Conservation (phyloP, 2,888 invertebrate genomes). For the Ptilodon capucinus region DNA sequence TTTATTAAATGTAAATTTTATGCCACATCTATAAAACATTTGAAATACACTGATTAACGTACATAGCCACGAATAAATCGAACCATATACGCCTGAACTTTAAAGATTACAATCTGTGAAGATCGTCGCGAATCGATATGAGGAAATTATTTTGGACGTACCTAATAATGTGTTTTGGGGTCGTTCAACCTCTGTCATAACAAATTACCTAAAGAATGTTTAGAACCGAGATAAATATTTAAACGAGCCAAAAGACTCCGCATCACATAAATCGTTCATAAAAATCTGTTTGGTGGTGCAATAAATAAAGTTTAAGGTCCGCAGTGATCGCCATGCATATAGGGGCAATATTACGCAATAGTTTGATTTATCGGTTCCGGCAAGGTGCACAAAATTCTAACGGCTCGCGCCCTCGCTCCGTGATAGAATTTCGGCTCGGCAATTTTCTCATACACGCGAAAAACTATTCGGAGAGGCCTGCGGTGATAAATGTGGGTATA, state of each 20-base stretch:
- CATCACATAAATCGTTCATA: constrained; percentile 60
- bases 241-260: constrained; percentile 39
- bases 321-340: constrained; percentile 72
- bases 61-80: constrained; percentile 12
- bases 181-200: constrained; percentile 27
- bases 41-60: constrained; percentile 10
- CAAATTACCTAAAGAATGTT: constrained; percentile 30
- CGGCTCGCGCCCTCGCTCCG: constrained; percentile 61
- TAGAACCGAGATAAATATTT: constrained; percentile 38
- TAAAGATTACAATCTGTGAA: constrained; percentile 8
- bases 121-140: constrained; percentile 3
- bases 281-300: constrained; percentile 70
- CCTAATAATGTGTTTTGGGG: constrained; percentile 13
- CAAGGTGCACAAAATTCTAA: constrained; percentile 76
- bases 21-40: constrained; percentile 16
- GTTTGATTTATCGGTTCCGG: constrained; percentile 79
- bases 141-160: background rate
- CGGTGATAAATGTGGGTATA: constrained; percentile 77
- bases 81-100: constrained; percentile 3
- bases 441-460: constrained; percentile 73
- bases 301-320: constrained; percentile 72
- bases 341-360: constrained; percentile 76
- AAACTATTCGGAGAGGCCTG: constrained; percentile 66
- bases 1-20: constrained; percentile 31
- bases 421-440: constrained; percentile 72